Evolutionary conservation across 2,888 invertebrate genomes (phyloP).

Genomic region (Acronicta leporina): DNA sequence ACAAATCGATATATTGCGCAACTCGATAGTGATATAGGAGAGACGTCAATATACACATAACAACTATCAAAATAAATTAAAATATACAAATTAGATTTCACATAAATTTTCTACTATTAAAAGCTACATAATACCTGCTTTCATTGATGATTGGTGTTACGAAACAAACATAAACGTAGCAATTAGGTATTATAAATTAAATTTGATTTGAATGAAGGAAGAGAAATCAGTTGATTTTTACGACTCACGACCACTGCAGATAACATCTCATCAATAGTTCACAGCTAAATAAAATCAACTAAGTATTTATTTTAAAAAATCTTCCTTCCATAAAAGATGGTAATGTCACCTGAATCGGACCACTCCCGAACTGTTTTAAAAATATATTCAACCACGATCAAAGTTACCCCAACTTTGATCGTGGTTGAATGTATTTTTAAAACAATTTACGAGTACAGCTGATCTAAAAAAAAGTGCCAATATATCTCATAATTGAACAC

Average conservation of each 20-base stretch:
- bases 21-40: constrained; percentile 29
- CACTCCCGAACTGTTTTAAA: no score
- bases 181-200: constrained; percentile 28
- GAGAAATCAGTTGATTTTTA: constrained; percentile 32
- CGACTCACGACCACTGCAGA: neutral
- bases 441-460: no score
- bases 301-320: no score
- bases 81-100: constrained; percentile 43
- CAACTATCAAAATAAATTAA: constrained; percentile 25
- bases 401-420: no score
- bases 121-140: constrained; percentile 28
- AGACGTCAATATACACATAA: constrained; percentile 31
- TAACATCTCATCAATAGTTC: no score
- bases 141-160: constrained; percentile 44
- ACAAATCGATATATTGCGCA: constrained; percentile 27
- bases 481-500: no score
- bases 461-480: no score
- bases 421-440: no score
- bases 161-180: constrained; percentile 31
- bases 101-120: constrained; percentile 32
- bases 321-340: no score
- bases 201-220: constrained; percentile 20
- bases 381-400: no score
- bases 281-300: no score
- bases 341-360: no score